Base-by-base conservation (phyloP, 2,113 vertebrate genomes). In the Carettochelys insculpta region DNA sequence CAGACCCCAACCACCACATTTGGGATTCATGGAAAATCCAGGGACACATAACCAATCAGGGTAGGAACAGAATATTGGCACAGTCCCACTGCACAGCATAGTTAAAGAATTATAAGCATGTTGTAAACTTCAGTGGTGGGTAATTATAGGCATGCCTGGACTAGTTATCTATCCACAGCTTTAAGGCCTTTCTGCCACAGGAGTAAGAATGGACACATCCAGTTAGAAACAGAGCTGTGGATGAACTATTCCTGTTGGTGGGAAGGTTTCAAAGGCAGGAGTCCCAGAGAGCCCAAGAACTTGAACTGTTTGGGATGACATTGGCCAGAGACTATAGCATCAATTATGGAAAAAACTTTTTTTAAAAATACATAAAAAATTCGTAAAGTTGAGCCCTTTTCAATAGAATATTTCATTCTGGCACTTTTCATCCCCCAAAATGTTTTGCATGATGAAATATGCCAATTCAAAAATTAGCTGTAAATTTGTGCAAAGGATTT, bases 401-500 rank as follows among this genome's bases (percentile, higher is more conserved):
- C 17, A 9, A 5, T 6, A 1, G 45, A 34, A 61, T 61, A 65
- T 65, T 65, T 65, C 31, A 65, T 10, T 2, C 16, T 48, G 1
- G 3, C 38, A 43, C 53, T 79, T 13, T 34, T 85, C 38, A 29
- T 16, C 31, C n/a, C 65, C 51, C n/a, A 75, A 22, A 31, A 61
- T 53, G 77, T 8, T 82, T 22, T 77, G 24, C 4, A 8, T 19
- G 25, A 43, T 76, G 43, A 14, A 80, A 54, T 5, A 50, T 31
- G 43, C 5, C 2, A 19, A 25, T 79, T 4, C 83, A 34, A 58
- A 3, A 68, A 83, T 45, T 8, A n/a, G n/a, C 29, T 45, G 38
- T 65, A 81, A 17, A 58, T 8, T 14, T 87, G 29, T 0, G 1
- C 14, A 68, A 43, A 56, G 43, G 38, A 54, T 0, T 41, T 34